Conservation (phyloP, 2,797 vertebrate species). For the Myotis vivesi region DNA sequence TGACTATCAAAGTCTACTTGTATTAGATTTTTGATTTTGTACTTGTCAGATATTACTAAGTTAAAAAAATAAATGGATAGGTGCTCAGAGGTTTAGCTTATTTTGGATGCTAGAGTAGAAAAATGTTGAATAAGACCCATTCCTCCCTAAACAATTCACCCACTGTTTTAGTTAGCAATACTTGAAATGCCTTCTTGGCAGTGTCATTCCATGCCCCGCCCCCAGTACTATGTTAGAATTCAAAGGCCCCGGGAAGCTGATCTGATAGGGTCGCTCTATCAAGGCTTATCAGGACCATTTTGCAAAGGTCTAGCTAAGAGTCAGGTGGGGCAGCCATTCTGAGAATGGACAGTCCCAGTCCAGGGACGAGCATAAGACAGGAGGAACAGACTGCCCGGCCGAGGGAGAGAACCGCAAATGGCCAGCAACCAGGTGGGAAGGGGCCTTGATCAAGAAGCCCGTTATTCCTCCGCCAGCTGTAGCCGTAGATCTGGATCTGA, state of each 20-base stretch:
- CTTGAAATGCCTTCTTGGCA: not conserved
- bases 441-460: rapidly evolving
- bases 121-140: not conserved
- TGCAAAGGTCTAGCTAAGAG: not conserved
- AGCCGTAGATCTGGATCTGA: not conserved
- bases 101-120: not conserved
- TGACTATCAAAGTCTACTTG: not conserved
- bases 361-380: rapidly evolving
- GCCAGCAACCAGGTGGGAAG: not conserved
- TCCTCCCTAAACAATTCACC: not conserved
- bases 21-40: not conserved
- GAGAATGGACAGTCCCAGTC: not conserved
- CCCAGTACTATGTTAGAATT: not conserved
- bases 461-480: not conserved
- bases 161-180: not conserved
- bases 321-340: not conserved
- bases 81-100: not conserved
- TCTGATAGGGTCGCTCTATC: not conserved
- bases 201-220: not conserved
- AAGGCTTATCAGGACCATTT: not conserved
- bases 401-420: not conserved
- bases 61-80: not conserved
- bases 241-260: not conserved
- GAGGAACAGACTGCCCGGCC: not conserved
- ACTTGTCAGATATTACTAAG: not conserved